Base-by-base conservation (phyloP, 2,797 vertebrate species). In the Chaunax sp. region DNA sequence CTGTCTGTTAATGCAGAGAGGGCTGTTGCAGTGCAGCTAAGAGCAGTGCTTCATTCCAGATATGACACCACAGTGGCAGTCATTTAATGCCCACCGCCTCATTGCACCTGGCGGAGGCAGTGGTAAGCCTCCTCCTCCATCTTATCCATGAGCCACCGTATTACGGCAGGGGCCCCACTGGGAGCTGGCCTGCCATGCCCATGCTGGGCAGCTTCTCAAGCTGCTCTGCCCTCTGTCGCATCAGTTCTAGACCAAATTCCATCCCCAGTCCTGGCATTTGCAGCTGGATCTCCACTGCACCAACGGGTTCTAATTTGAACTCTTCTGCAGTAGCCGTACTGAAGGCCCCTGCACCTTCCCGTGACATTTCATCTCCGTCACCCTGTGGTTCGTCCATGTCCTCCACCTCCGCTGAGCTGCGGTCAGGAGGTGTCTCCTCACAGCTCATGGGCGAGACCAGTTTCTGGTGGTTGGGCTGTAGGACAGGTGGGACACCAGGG, bases 161-260 rank as follows among this genome's bases (percentile, higher is more conserved):
- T 86, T 90, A 92, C 53, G 83, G 87, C 65, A 85, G 80, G 47
- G 80, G 52, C 50, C 82, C 81, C 25, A 86, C 72, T 16, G 83
- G 81, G 61, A 88, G 78, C 69, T 76, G 80, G 49, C 72, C 73
- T 57, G 94, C 94, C 0, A 85, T 51, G 0, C 89, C 85, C 8
- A 85, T 40, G 78, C 87, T 80, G 35, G 90, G 93, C 33, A 96
- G 67, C 74, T 94, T 90, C 75, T 96, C 96, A 6, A 96, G 92
- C 74, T 93, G 94, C 75, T 95, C 94, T 61, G 95, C 95, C 73
- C 95, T 95, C 70, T 96, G 96, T 73, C 93, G 92, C 45, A 97
- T 96, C 83, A 98, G 80, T 6, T 96, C 96, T 0, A 95, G 92
- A 44, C 93, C 94, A 82, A 96, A 95, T 8, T 72, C 83, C 2